Conservation (phyloP, 2,113 vertebrate genomes). For the Syrmaticus mikado region DNA sequence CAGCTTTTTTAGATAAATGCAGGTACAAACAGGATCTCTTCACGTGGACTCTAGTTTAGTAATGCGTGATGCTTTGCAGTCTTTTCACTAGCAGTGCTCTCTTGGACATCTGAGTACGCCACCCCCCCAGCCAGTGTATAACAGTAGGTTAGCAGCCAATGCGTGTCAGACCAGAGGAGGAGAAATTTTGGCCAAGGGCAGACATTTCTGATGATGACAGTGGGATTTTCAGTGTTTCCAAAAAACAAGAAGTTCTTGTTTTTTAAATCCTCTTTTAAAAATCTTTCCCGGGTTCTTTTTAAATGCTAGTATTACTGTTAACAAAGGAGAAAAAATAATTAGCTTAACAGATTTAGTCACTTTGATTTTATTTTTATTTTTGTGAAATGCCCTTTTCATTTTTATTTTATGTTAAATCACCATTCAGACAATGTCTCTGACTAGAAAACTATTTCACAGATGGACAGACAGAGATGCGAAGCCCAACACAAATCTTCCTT, state of each 20-base stretch:
- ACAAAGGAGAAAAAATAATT: background rate
- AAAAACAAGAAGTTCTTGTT: fast-evolving
- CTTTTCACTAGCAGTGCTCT: background rate
- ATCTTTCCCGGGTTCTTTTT: background rate
- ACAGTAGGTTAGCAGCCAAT: background rate
- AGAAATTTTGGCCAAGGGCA: background rate
- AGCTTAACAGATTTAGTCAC: background rate
- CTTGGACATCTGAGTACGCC: fast-evolving
- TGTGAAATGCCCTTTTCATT: background rate
- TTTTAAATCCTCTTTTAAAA: background rate
- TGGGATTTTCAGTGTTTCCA: background rate
- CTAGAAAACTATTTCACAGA: background rate
- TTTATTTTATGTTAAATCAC: background rate
- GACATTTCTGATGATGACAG: background rate
- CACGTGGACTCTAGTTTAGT: background rate
- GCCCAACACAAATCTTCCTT: slow-evolving; percentile 14
- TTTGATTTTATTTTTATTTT: background rate
- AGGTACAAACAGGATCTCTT: background rate
- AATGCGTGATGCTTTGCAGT: background rate
- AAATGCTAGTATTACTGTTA: background rate
- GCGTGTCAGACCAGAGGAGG: background rate
- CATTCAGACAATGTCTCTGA: background rate
- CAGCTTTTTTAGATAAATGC: slow-evolving; percentile 11
- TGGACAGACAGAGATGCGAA: background rate
- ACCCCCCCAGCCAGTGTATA: background rate